These are phyloP conservation scores for Cephalopachus bancanus DNA, from an alignment of 2,797 vertebrate genomes.

Conservation along the genomic window DNA sequence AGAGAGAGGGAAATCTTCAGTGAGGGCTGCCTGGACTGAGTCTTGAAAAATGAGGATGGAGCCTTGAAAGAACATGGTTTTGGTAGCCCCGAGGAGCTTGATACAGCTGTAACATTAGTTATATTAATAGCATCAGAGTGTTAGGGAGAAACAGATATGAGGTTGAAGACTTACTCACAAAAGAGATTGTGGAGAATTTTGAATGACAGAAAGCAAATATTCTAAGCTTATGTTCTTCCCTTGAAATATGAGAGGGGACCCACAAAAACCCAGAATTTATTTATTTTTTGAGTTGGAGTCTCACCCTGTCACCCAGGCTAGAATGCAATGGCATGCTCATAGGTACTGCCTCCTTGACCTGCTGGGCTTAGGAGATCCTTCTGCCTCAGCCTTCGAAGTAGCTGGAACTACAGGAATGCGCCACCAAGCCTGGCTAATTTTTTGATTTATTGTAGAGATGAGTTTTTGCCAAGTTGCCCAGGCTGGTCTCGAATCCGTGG, in stretches of 20 bases:
- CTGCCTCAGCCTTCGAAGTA: too few relatives aligned
- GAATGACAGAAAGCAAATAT: conserved; percentile 36
- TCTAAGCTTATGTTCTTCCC: background rate
- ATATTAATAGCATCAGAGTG: background rate
- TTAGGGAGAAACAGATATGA: background rate
- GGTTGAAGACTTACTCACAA: background rate
- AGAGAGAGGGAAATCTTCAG: conserved; percentile 2
- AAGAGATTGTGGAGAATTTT: background rate
- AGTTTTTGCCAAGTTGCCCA: too few relatives aligned
- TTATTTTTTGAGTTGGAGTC: too few relatives aligned
- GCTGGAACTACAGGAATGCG: too few relatives aligned
- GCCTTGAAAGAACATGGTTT: background rate
- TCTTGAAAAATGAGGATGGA: conserved; percentile 28
- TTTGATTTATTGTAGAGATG: too few relatives aligned
- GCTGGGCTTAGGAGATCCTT: too few relatives aligned
- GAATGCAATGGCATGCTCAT: too few relatives aligned
- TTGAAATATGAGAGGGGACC: background rate
- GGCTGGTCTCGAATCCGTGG: too few relatives aligned
- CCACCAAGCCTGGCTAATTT: too few relatives aligned
- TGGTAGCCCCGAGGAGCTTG: background rate
- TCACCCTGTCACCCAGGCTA: too few relatives aligned
- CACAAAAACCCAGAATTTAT: too few relatives aligned
- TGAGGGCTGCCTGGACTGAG: background rate
- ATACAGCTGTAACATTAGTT: background rate
- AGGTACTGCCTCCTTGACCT: too few relatives aligned